Evolutionary conservation across 1,140 invertebrate genomes (phyloP), one percentile per base, ranked within the genome.

Genomic region (Solen grandis): DNA sequence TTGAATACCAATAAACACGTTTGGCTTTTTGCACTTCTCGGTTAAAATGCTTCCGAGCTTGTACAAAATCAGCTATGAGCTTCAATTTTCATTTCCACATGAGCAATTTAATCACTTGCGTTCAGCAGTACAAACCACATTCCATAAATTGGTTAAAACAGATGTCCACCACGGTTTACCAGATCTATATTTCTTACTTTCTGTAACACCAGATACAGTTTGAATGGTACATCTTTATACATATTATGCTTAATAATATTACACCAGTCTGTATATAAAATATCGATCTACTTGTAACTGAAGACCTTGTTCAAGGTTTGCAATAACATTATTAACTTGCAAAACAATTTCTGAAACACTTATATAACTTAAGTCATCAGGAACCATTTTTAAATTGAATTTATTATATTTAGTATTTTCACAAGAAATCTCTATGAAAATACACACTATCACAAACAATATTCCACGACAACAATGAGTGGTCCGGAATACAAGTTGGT

Each of bases 161-260:
- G n/a, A n/a, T n/a, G n/a, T n/a, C 68, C 68, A 70, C 68, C 50
- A 70, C 4, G 50, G 5, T 33, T 70, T 70, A 57, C 68, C 41
- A 8, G 41, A 8, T 29, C 65, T 2, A 50, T 35, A 46, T 52
- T 69, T 69, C 36, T 70, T 55, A 33, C 27, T 70, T 27, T n/a
- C n/a, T 13, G 1, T 8, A 33, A n/a, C 3, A 2, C 2, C 33
- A 5, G 1, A 3, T 8, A 55, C n/a, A 5, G 5, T 55, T 70
- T 54, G 57, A 19, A 31, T 52, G 68, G 68, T 13, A 70, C 2
- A 22, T 29, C 46, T n/a, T n/a, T n/a, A n/a, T n/a, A n/a, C n/a
- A n/a, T n/a, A n/a, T n/a, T n/a, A n/a, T n/a, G n/a, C n/a, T 70
- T 70, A 2, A 70, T 2, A 33, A 70, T 31, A 10, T 27, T n/a